Conservation (phyloP, 1,140 invertebrate genomes). For the Drosophila ananassae region DNA sequence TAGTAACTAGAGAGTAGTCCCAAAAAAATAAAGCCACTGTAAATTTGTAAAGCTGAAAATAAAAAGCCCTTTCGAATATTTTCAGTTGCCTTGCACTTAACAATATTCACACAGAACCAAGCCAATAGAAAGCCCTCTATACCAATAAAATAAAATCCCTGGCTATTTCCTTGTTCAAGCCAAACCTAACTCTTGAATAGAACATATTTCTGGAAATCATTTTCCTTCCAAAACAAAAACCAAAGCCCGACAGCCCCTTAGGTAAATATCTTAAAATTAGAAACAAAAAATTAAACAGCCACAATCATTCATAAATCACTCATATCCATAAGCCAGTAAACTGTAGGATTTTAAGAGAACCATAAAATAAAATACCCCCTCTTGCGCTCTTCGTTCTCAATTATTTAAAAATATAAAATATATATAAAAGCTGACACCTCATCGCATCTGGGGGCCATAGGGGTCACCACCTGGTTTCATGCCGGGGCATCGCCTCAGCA, state of each 20-base stretch:
- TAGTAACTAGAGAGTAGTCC: slow-evolving; percentile 31
- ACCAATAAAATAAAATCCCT: background rate
- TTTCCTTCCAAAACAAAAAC: no score
- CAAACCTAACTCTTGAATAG: background rate
- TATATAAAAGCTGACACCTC: slow-evolving; percentile 53
- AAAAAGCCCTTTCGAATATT: slow-evolving; percentile 8
- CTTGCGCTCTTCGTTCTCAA: slow-evolving; percentile 28
- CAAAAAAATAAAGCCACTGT: background rate
- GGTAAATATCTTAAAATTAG: background rate
- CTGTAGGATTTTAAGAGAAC: slow-evolving; percentile 10
- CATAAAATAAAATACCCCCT: slow-evolving; percentile 38
- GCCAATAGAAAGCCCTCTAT: background rate
- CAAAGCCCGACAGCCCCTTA: background rate
- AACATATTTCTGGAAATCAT: background rate
- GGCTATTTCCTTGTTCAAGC: background rate
- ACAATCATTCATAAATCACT: slow-evolving; percentile 31
- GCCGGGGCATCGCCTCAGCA: slow-evolving; percentile 73
- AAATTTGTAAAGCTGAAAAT: slow-evolving; percentile 34
- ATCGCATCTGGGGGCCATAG: slow-evolving; percentile 66
- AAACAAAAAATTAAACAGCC: background rate
- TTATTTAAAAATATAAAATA: slow-evolving; percentile 3
- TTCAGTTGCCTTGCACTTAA: slow-evolving; percentile 46
- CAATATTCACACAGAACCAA: slow-evolving; percentile 27
- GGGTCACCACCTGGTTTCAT: slow-evolving; percentile 83
- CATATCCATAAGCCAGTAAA: slow-evolving; percentile 10